Evolutionary conservation across 2,888 invertebrate species (phyloP).

Genomic region (Nymphalis c-album): DNA sequence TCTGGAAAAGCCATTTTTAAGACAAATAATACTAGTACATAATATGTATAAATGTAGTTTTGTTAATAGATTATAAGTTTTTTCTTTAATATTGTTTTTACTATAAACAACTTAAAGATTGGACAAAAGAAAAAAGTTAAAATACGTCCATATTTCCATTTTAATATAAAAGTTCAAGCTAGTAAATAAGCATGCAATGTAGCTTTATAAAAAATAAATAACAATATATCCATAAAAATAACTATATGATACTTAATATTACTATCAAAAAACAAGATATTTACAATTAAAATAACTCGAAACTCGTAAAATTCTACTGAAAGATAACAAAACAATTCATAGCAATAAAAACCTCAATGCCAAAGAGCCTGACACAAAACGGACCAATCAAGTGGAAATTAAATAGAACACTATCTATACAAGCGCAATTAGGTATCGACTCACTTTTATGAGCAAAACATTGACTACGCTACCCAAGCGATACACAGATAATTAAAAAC

Average conservation of each 20-base stretch:
- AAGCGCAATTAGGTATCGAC: slow-evolving; percentile 63
- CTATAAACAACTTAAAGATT: too few relatives aligned
- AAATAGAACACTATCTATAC: slow-evolving; percentile 70
- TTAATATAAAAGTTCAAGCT: too few relatives aligned
- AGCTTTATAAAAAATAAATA: background rate
- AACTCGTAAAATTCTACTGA: slow-evolving; percentile 23
- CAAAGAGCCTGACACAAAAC: slow-evolving; percentile 55
- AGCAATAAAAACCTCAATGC: slow-evolving; percentile 74
- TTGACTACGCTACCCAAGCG: slow-evolving; percentile 54
- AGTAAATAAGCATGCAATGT: background rate
- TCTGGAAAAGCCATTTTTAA: too few relatives aligned
- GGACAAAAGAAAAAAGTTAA: too few relatives aligned
- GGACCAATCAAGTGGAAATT: slow-evolving; percentile 70
- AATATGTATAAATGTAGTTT: too few relatives aligned
- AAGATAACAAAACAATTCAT: slow-evolving; percentile 63
- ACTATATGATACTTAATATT: background rate
- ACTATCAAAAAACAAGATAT: slow-evolving; percentile 4
- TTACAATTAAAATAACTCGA: slow-evolving; percentile 15
- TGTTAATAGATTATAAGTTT: too few relatives aligned
- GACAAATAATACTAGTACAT: too few relatives aligned
- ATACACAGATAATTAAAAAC: slow-evolving; percentile 1
- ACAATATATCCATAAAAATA: background rate
- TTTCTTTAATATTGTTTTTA: too few relatives aligned
- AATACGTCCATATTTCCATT: too few relatives aligned
- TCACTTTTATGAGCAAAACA: slow-evolving; percentile 74